Evolutionary conservation across 2,113 vertebrate species (phyloP).

Genomic region (Dasyprocta punctata): DNA sequence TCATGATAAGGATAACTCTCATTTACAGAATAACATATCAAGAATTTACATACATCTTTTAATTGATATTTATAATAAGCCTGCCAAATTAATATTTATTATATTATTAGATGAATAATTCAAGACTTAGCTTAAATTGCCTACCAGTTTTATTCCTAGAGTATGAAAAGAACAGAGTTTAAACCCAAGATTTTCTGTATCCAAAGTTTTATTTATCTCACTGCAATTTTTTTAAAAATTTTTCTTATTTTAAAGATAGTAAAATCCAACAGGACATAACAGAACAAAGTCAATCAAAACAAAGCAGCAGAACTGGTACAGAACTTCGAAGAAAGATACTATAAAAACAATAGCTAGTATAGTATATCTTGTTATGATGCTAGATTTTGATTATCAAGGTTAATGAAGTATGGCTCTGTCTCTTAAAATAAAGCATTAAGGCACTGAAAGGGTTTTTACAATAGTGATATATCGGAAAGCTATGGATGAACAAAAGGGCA

Average conservation of each 20-base stretch:
- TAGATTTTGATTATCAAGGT: not conserved
- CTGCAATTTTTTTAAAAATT: too few species aligned
- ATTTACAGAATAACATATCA: not conserved
- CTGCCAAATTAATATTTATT: not conserved
- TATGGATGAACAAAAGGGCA: not conserved
- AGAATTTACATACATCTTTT: not conserved
- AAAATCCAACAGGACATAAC: too few species aligned
- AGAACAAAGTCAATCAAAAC: too few species aligned
- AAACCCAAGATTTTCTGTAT: not conserved
- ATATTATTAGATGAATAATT: not conserved
- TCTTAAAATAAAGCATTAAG: not conserved
- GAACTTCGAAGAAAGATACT: too few species aligned
- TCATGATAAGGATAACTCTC: not conserved
- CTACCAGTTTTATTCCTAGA: not conserved
- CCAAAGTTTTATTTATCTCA: not conserved
- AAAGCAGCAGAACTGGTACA: too few species aligned
- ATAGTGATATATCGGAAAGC: not conserved
- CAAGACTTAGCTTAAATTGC: not conserved
- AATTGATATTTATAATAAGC: not conserved
- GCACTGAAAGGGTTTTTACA: not conserved
- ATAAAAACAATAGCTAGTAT: too few species aligned
- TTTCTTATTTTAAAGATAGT: too few species aligned
- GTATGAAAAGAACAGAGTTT: not conserved
- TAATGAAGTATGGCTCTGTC: not conserved
- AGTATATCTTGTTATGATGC: too few species aligned